Evolutionary conservation across 1,140 invertebrate genomes (phyloP).

Genomic region (Megalonaias nervosa): DNA sequence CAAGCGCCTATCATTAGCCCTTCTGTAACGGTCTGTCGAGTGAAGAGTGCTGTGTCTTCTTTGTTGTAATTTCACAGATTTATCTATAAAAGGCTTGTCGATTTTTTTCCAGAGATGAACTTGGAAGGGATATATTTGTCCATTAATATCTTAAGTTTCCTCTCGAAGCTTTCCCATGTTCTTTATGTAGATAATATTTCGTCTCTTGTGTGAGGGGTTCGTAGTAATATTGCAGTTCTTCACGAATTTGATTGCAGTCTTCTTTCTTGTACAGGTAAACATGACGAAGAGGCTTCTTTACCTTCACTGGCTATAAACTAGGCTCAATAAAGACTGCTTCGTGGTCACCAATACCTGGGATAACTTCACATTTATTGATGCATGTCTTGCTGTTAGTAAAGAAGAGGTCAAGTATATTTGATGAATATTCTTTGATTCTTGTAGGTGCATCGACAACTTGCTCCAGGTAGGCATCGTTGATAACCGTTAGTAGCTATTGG

Average conservation of each 20-base stretch:
- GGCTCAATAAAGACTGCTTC: slow-evolving; percentile 14
- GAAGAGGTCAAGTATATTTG: slow-evolving; percentile 18
- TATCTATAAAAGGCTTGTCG: slow-evolving; percentile 9
- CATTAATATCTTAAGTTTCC: background rate
- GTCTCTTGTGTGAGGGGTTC: background rate
- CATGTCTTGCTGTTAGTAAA: slow-evolving; percentile 14
- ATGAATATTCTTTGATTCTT: slow-evolving; percentile 12
- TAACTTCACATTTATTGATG: background rate
- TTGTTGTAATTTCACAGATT: background rate
- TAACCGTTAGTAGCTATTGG: slow-evolving; percentile 5
- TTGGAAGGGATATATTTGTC: slow-evolving; percentile 1
- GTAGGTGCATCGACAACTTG: slow-evolving; percentile 9
- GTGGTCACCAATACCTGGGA: slow-evolving; percentile 15
- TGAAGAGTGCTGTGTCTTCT: slow-evolving; percentile 5
- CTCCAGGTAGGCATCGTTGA: slow-evolving; percentile 11
- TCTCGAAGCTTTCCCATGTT: slow-evolving; percentile 5
- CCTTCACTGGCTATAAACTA: background rate
- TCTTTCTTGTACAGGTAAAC: slow-evolving; percentile 1
- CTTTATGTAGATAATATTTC: background rate
- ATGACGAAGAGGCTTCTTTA: background rate
- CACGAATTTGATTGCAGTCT: background rate
- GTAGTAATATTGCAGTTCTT: background rate
- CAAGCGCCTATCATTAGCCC: background rate
- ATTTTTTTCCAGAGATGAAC: background rate
- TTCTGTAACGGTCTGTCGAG: background rate